Base-by-base conservation (phyloP, 1,140 invertebrate species). In the Sarcophaga bullata region DNA sequence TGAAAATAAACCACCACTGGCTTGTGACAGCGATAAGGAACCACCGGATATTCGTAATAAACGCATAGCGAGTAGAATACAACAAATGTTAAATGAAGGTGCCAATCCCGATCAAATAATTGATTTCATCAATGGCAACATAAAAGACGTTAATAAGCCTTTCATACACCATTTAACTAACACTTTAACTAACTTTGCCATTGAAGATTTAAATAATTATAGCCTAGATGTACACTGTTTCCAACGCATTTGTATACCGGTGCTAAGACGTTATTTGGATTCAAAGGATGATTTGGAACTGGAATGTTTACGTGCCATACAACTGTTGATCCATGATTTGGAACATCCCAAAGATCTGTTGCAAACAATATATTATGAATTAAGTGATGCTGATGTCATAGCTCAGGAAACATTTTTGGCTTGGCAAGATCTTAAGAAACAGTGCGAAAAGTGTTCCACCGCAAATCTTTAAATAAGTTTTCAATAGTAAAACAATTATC, bases 251-350 rank as follows among this genome's bases (percentile, higher is more conserved):
- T 92, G 92, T 85, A 89, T 90, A 82, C 90, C 90, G n/a, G 91
- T 97, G 73, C 92, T 97, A 52, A 92, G 92, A 73, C 94, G 94
- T 78, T 97, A 94, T 86, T 93, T 96, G 11, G 95, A 95, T 86
- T 92, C 93, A 83, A 93, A 94, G 85, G 90, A 93, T 80, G 90
- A 92, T 50, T 91, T 94, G 58, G 96, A 97, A 90, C 91, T 97
- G 49, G 94, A 96, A 88, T 96, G 96, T 86, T 91, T 98, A 73
- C 95, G 94, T 90, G 95, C 95, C 52, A 91, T 97, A 86, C 96
- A 97, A 90, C 91, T 94, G 47, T 91, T 96, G 62, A 92, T 95
- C 82, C 91, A 94, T 85, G 92, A 93, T 87, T 90, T 96, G 83
- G 93, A 96, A 86, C 94, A 96, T 91, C 96, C 96, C 54, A 92